These are phyloP conservation scores for Manacus vitellinus DNA, from an alignment of 2,113 vertebrate species.

Conservation along the genomic window DNA sequence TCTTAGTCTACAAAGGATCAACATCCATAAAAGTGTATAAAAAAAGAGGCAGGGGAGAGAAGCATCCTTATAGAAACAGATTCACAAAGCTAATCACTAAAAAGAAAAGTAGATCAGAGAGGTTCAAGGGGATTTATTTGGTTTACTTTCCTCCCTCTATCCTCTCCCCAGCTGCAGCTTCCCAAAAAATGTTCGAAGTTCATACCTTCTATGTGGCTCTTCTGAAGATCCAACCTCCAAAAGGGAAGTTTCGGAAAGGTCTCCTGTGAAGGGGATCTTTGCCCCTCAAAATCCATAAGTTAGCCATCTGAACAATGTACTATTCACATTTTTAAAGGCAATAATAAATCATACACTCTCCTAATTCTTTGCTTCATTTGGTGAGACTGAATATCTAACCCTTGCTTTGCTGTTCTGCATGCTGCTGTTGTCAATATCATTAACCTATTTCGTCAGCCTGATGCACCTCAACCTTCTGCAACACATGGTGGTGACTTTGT, in stretches of 20 bases:
- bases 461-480: background rate
- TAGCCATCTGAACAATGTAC: background rate
- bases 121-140: background rate
- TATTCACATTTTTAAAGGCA: background rate
- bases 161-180: background rate
- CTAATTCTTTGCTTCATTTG: background rate
- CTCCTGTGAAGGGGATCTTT: background rate
- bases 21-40: background rate
- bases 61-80: background rate
- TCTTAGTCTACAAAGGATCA: background rate
- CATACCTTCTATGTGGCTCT: background rate
- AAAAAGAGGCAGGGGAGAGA: background rate
- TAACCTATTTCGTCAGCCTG: background rate
- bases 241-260: background rate
- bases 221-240: background rate
- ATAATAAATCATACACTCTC: background rate
- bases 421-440: background rate
- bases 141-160: background rate
- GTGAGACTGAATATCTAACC: background rate
- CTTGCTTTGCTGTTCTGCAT: background rate
- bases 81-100: background rate
- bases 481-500: background rate
- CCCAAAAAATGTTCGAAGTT: background rate
- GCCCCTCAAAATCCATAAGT: background rate
- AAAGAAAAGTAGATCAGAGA: slow-evolving; percentile 8